Percentiles rank a stretch among this genome's conserved stretches.
Conservation (phyloP, 1,140 invertebrate species). For the Zaprionus nigranus region DNA sequence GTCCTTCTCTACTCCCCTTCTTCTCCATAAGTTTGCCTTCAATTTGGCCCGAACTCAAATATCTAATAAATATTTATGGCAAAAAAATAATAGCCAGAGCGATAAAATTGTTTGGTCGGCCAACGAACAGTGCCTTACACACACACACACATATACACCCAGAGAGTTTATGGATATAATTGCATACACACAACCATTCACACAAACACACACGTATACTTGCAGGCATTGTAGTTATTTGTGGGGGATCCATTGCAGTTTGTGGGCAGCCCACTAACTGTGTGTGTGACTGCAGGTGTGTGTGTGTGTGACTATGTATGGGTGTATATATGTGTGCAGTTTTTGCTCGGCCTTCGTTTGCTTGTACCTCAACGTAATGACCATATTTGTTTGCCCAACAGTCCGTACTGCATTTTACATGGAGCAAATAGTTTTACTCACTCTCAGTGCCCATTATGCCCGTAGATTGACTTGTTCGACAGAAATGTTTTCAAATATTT, state of each 20-base stretch:
- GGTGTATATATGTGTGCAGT: neutral
- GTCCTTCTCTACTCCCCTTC: neutral
- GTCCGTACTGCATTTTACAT: neutral
- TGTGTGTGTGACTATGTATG: neutral
- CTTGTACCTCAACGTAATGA: neutral
- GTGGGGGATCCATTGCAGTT: constrained; percentile 37
- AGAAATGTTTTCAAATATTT: neutral
- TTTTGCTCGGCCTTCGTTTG: neutral
- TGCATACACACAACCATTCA: constrained; percentile 24
- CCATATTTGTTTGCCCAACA: constrained; percentile 1
- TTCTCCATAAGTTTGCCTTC: neutral
- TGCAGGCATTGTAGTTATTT: neutral
- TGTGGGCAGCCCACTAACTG: constrained; percentile 39
- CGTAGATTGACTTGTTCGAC: neutral
- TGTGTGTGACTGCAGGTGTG: neutral
- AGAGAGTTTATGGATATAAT: constrained; percentile 20
- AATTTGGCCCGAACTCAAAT: constrained; percentile 40
- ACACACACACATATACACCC: neutral
- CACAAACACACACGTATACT: neutral
- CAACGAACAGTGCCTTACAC: constrained; percentile 7
- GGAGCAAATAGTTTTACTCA: neutral
- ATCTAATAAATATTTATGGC: constrained; percentile 74
- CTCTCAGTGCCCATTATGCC: neutral
- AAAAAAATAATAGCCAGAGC: constrained; percentile 56
- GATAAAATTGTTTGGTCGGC: constrained; percentile 61